Percentiles rank a stretch among this genome's conserved stretches.
These are phyloP conservation scores for Phocides pigmalion DNA, from an alignment of 1,140 invertebrate species.

Conservation along the genomic window DNA sequence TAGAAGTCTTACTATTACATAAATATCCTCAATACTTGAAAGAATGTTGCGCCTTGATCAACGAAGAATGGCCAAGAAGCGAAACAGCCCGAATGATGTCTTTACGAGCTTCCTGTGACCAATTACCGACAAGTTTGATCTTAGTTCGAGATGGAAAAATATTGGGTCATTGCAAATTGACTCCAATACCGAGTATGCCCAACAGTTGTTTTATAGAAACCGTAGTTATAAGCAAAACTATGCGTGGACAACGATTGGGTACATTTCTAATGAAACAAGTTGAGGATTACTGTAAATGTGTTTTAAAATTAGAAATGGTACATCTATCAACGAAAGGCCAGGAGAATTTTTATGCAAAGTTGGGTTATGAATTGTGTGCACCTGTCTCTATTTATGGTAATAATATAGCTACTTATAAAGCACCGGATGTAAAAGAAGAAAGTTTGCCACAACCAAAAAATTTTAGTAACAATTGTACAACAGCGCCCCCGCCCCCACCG, in stretches of 20 bases:
- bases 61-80: constrained; percentile 92
- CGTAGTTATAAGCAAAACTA: constrained; percentile 88
- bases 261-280: constrained; percentile 87
- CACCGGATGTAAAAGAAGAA: constrained; percentile 28
- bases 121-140: constrained; percentile 89
- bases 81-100: constrained; percentile 89
- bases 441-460: constrained; percentile 42
- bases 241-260: constrained; percentile 89
- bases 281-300: constrained; percentile 87
- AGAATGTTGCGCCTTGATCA: constrained; percentile 89
- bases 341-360: constrained; percentile 90
- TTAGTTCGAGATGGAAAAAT: constrained; percentile 85
- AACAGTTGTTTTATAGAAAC: constrained; percentile 90
- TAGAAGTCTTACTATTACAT: constrained; percentile 87
- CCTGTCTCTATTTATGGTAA: constrained; percentile 88
- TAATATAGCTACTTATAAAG: constrained; percentile 39
- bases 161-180: constrained; percentile 91
- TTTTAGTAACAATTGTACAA: constrained; percentile 21
- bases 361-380: constrained; percentile 88
- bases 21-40: constrained; percentile 87
- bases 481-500: constrained; percentile 67
- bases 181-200: constrained; percentile 86
- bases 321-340: constrained; percentile 91
- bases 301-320: constrained; percentile 85
- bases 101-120: constrained; percentile 87